phyloP scores from a whole-genome alignment of 2,113 vertebrate genomes.

The Callionymus lyra region DNA sequence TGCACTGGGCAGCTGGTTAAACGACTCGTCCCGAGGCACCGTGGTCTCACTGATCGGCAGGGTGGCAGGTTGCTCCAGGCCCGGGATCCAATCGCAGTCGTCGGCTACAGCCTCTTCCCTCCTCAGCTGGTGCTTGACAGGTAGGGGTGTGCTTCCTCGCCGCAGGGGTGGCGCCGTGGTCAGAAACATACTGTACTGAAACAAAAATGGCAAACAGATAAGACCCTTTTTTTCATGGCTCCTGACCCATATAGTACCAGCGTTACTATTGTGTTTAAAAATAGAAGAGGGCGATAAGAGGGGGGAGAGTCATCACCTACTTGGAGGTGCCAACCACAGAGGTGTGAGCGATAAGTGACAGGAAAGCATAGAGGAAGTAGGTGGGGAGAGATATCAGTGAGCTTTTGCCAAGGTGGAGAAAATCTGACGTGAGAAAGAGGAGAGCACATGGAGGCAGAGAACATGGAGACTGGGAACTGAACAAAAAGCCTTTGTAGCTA shows the following conservation, averaged over 20 bases:
- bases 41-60: slow-evolving; percentile 55
- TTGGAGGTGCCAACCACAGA: slow-evolving; percentile 22
- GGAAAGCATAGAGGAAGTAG: slow-evolving; percentile 17
- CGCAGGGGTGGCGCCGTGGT: slow-evolving; percentile 63
- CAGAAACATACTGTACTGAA: slow-evolving; percentile 68
- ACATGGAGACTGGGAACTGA: too few species aligned
- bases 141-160: slow-evolving; percentile 69
- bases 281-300: slow-evolving; percentile 7
- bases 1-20: slow-evolving; percentile 28
- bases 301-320: slow-evolving; percentile 8
- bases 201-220: slow-evolving; percentile 13
- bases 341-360: slow-evolving; percentile 25
- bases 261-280: too few species aligned
- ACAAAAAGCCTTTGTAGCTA: too few species aligned
- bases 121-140: slow-evolving; percentile 68
- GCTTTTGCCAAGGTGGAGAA: too few species aligned
- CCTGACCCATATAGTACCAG: too few species aligned
- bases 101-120: slow-evolving; percentile 69
- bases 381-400: not conserved
- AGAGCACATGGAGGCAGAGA: slow-evolving; percentile 15
- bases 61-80: slow-evolving; percentile 43
- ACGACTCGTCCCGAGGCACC: slow-evolving; percentile 44
- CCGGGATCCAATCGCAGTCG: slow-evolving; percentile 65
- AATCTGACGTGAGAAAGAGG: too few species aligned
- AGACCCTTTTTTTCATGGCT: too few species aligned